A percentile compares a stretch with the other conserved stretches of the same genome.
These are phyloP conservation scores for Ceryle rudis DNA, from an alignment of 2,797 vertebrate genomes.

Conservation along the genomic window DNA sequence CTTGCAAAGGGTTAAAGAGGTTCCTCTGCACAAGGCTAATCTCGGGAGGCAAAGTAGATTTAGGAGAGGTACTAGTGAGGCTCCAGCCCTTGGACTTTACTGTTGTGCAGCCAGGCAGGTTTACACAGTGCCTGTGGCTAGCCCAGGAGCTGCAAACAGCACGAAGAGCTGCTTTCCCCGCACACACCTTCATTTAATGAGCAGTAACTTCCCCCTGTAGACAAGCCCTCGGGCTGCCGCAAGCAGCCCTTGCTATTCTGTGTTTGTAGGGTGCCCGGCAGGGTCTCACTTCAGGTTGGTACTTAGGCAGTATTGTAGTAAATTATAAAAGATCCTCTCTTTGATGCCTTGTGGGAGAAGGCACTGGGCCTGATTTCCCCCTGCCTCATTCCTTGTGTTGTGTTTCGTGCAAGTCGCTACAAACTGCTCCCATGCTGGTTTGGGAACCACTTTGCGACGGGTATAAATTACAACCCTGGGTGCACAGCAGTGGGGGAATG, in stretches of 20 bases:
- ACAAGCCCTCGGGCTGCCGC: not conserved
- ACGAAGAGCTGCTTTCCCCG: not conserved
- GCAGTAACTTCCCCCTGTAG: not conserved
- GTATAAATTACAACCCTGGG: constrained; percentile 50
- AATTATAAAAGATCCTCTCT: constrained; percentile 57
- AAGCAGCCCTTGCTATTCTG: not conserved
- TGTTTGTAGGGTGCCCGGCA: constrained; percentile 13
- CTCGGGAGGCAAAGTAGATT: not conserved
- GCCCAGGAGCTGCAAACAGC: not conserved
- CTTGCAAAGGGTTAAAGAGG: not conserved
- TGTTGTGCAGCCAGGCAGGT: not conserved
- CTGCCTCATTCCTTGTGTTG: not conserved
- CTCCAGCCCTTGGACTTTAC: not conserved
- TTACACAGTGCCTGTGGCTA: not conserved
- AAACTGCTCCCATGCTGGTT: constrained; percentile 48
- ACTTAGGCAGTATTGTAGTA: constrained; percentile 12
- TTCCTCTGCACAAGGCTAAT: not conserved
- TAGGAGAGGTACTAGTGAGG: not conserved
- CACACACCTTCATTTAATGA: constrained; percentile 27
- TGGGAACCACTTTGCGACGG: constrained; percentile 44
- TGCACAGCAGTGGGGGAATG: constrained; percentile 35
- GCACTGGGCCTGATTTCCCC: not conserved
- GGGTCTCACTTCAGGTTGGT: not conserved
- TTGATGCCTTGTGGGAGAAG: constrained; percentile 46
- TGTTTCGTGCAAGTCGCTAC: not conserved